phyloP scores from a whole-genome alignment of 2,797 vertebrate genomes.

The Podargus strigoides region DNA sequence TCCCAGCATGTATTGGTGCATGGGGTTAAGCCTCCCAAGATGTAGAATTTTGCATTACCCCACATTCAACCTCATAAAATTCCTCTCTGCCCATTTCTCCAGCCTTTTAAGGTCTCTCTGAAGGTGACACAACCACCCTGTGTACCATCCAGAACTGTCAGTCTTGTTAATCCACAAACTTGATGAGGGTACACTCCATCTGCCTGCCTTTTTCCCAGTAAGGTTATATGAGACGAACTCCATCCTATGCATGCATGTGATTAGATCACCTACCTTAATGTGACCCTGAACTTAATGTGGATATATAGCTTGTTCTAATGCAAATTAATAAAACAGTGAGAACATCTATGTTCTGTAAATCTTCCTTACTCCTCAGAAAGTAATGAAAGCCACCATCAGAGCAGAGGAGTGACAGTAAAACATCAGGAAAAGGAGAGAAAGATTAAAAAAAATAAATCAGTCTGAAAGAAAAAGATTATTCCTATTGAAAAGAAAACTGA shows the following conservation, averaged over 20 bases:
- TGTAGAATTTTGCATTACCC: background rate
- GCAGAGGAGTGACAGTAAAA: background rate
- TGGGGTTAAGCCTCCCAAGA: background rate
- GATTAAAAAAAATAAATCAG: background rate
- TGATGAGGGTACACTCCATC: background rate
- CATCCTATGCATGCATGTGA: background rate
- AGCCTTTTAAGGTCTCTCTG: background rate
- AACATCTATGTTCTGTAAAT: background rate
- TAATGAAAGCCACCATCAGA: background rate
- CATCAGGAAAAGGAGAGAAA: background rate
- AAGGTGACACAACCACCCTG: background rate
- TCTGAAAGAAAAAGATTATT: background rate
- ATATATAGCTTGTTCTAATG: background rate
- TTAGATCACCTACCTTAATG: background rate
- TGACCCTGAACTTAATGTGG: background rate
- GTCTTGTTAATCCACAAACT: background rate
- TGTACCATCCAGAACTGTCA: background rate
- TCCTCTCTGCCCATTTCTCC: background rate
- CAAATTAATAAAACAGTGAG: background rate
- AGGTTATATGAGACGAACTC: background rate
- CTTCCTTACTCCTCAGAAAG: background rate
- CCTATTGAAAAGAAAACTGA: background rate
- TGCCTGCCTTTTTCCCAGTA: background rate
- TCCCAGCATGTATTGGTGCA: background rate
- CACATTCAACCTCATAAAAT: background rate